Conservation (phyloP, 2,888 invertebrate genomes). For the Camponotus fellah region DNA sequence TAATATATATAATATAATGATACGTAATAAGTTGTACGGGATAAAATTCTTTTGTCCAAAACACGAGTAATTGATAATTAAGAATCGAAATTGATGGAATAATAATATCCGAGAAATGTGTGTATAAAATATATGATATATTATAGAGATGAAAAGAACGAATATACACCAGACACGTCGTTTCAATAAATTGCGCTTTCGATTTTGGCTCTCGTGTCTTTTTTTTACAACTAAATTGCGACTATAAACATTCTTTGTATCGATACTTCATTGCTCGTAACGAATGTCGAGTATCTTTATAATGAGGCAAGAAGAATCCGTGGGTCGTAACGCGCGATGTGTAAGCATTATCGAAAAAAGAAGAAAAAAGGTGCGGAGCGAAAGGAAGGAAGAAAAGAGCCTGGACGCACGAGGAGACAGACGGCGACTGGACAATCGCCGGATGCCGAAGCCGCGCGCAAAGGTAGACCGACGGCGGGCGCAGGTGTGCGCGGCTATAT, state of each 20-base stretch:
- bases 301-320: conserved; percentile 35
- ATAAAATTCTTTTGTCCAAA: background rate
- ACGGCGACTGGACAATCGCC: conserved; percentile 69
- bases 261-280: background rate
- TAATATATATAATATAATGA: background rate
- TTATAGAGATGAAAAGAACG: background rate
- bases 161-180: background rate
- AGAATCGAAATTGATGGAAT: background rate
- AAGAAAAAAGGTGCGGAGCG: conserved; percentile 8
- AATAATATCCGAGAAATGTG: background rate
- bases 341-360: conserved; percentile 20
- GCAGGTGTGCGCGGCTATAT: conserved; percentile 72
- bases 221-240: background rate
- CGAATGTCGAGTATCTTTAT: conserved; percentile 22
- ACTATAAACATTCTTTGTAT: background rate
- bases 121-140: background rate
- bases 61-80: background rate
- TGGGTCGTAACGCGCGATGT: conserved; percentile 18
- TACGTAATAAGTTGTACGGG: background rate
- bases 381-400: conserved; percentile 27
- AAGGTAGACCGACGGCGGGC: conserved; percentile 68
- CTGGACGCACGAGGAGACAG: conserved; percentile 43
- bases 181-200: background rate
- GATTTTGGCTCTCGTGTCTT: background rate
- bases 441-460: conserved; percentile 69